Evolutionary conservation across 2,888 invertebrate species (phyloP).

Genomic region (Pristionchus mayeri): DNA sequence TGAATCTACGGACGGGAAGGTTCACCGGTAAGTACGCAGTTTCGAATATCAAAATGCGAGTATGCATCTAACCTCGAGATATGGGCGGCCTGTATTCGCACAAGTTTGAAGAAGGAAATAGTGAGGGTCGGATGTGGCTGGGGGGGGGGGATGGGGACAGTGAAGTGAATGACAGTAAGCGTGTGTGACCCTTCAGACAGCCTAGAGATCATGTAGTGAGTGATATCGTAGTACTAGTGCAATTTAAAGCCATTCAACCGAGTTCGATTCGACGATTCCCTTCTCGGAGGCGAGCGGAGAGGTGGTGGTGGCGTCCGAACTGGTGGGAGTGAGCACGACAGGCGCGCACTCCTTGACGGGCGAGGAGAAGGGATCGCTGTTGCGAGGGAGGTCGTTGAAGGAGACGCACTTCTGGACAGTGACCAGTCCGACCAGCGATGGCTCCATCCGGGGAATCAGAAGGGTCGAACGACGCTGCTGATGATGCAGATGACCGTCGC

Average conservation of each 20-base stretch:
- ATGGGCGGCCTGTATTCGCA: slow-evolving; percentile 24
- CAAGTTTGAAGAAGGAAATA: not conserved
- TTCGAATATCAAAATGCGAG: slow-evolving; percentile 31
- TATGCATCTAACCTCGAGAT: slow-evolving; percentile 21
- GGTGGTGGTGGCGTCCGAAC: slow-evolving; percentile 21
- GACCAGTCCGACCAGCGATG: slow-evolving; percentile 11
- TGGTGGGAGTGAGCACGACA: not conserved
- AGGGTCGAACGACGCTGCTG: slow-evolving; percentile 32
- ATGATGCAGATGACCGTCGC: slow-evolving; percentile 2
- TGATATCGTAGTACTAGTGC: not conserved
- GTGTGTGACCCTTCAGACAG: not conserved
- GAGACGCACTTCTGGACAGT: slow-evolving; percentile 39
- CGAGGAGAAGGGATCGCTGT: not conserved
- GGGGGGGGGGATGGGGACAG: not conserved
- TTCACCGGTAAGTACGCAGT: not conserved
- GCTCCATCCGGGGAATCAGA: slow-evolving; percentile 44
- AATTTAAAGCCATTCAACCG: slow-evolving; percentile 63
- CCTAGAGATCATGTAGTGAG: slow-evolving; percentile 17
- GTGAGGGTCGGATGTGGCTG: not conserved
- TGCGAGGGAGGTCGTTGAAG: slow-evolving; percentile 47
- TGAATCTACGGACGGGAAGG: slow-evolving; percentile 6
- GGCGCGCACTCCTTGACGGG: not conserved
- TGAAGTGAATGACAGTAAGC: not conserved
- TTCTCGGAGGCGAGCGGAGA: slow-evolving; percentile 50
- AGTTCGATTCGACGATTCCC: slow-evolving; percentile 56